Base-by-base conservation (phyloP, 2,888 invertebrate genomes). In the Acleris laterana region DNA sequence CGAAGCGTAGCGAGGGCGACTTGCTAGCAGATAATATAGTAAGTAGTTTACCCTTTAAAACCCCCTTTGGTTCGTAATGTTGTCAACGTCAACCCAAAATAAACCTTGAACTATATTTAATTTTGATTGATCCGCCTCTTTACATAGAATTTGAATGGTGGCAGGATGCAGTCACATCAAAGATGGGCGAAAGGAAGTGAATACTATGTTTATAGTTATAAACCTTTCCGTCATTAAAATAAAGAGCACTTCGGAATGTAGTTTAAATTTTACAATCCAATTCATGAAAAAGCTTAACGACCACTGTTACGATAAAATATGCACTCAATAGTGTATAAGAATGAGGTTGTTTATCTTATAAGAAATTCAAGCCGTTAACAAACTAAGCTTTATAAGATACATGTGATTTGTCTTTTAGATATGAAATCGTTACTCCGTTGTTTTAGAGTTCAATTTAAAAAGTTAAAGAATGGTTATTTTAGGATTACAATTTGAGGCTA, bases 141-240 rank as follows among this genome's bases (percentile, higher is more conserved):
- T 38, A 25, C 17, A 59, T 13, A 22, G 58, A 59, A 46, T 48
- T 13, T 20, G 32, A 19, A 19, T 16, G 20, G 42, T 42, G 55
- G 42, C 59, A 32, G 63, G 52, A 59, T 55, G 64, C 51, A 53
- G 13, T 38, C 13, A 49, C 49, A 59, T 64, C 59, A 55, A 59
- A 64, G 53, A 50, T 28, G 42, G 52, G 16, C 44, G 17, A 53
- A 59, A 25, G 32, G 48, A 59, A 63, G 17, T 48, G 17, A n/a
- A 60, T 46, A 20, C 1, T 6, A 5, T 44, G 20, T 50, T 48
- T 6, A 22, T 50, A 11, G 42, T 28, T 55, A 55, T 20, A 20
- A 17, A 49, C 32, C 44, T 55, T 42, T 7, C 1, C 0, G 0
- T 2, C 1, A 9, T 17, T 16, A 20, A 3, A 17, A 17, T 49